Base-by-base conservation (phyloP, 2,113 vertebrate genomes). In the Heliornis fulica region DNA sequence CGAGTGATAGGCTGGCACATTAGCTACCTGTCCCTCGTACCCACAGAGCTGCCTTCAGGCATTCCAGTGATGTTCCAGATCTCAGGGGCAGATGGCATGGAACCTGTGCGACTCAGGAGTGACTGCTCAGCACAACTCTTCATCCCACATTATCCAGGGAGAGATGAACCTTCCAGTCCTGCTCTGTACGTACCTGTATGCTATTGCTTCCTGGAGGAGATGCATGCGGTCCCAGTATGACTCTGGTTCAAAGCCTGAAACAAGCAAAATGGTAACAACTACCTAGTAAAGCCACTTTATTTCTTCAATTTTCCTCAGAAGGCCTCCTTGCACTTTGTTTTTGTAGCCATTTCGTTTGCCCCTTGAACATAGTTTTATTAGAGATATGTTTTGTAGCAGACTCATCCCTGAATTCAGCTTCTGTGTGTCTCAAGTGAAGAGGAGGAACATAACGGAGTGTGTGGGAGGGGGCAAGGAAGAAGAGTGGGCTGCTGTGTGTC, bases 141-240 rank as follows among this genome's bases (percentile, higher is more conserved):
- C 46, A 36, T 28, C 66, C 45, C 36, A 8, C 50, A 10, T 2
- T 5, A n/a, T 4, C 43, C 69, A 51, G 48, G 59, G 46, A 77
- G 46, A n/a, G 1, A 81, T 0, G 6, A 89, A 19, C n/a, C 40
- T 40, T 26, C 17, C 38, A 60, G n/a, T 3, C 59, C n/a, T 50
- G 31, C 53, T 26, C 45, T 8, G 15, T 41, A 87, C 96, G 31
- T 40, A 99, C 99, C 99, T 99, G 98, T 98, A 98, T 3, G 99
- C 98, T 77, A 99, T 99, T 85, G 98, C 98, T 95, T 99, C 99
- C 96, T 99, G 99, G 13, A 99, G 98, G 32, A 99, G 98, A 93
- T 99, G 99, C 99, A 99, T 99, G 88, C 99, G 98, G 79, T 99
- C 99, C 99, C 99, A 99, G 92, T 99, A 99, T 0, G 99, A 99